These are phyloP conservation scores for Platysternon megacephalum DNA, from an alignment of 2,113 vertebrate species.

Conservation along the genomic window DNA sequence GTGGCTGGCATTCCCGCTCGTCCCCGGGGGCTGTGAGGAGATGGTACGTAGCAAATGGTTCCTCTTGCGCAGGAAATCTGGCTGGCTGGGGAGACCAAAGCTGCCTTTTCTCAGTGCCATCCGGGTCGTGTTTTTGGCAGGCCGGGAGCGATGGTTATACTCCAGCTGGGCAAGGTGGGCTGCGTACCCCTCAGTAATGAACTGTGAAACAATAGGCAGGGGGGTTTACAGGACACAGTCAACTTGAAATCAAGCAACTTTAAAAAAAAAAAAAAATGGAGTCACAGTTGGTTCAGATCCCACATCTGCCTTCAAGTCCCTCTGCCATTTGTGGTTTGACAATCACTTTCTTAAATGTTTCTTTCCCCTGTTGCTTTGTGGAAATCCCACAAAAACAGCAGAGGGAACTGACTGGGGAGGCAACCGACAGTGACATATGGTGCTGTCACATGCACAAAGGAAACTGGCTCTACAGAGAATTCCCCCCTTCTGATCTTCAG, in stretches of 20 bases:
- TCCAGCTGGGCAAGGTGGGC: slow-evolving; percentile 96
- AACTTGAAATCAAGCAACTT: accelerated
- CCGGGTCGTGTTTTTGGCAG: slow-evolving; percentile 90
- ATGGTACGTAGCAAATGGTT: slow-evolving; percentile 96
- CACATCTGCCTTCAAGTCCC: neutral
- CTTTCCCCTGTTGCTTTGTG: neutral
- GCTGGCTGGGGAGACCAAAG: slow-evolving; percentile 90
- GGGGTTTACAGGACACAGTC: accelerated
- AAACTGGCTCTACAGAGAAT: neutral
- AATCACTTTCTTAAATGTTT: neutral
- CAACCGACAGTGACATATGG: neutral
- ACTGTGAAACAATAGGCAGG: slow-evolving; percentile 75
- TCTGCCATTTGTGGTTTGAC: neutral
- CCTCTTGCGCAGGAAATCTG: slow-evolving; percentile 95
- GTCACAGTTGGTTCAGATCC: accelerated
- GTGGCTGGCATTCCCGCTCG: slow-evolving; percentile 56
- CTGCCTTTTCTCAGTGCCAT: slow-evolving; percentile 97
- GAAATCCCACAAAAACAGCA: neutral
- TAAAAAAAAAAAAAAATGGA: accelerated
- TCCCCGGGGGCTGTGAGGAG: slow-evolving; percentile 84
- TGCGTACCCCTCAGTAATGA: slow-evolving; percentile 95
- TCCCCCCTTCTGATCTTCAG: neutral
- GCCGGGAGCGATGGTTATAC: slow-evolving; percentile 90
- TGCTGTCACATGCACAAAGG: neutral
- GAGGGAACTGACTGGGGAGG: neutral